phyloP scores from a whole-genome alignment of 2,113 vertebrate species.

The Lagenorhynchus albirostris region DNA sequence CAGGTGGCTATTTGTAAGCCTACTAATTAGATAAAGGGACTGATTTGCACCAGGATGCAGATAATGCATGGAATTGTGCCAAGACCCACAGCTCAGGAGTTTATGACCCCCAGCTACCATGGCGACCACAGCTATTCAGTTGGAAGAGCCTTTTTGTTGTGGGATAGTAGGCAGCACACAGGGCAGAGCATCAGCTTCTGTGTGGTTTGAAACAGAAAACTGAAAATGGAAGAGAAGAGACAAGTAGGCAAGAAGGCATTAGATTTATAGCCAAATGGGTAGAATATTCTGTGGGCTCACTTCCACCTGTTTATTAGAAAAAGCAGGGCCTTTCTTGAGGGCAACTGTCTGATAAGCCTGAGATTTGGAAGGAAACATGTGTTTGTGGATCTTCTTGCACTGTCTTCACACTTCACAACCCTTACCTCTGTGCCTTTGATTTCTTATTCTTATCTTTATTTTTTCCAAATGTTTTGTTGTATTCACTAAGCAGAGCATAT shows the following conservation, averaged over 20 bases:
- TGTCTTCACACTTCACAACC: background rate
- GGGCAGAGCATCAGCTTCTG: background rate
- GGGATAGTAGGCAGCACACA: slow-evolving; percentile 5
- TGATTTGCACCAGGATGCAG: slow-evolving; percentile 69
- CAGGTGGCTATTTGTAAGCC: slow-evolving; percentile 74
- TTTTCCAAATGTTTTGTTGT: background rate
- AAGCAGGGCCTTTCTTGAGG: background rate
- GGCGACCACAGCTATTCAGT: slow-evolving; percentile 52
- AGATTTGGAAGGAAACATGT: background rate
- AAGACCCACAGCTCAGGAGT: slow-evolving; percentile 66
- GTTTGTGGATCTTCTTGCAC: background rate
- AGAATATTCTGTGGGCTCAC: background rate
- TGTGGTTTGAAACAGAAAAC: slow-evolving; percentile 48
- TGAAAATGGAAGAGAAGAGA: background rate
- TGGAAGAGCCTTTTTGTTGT: slow-evolving; percentile 56
- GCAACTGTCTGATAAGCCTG: background rate
- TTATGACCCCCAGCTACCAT: slow-evolving; percentile 72
- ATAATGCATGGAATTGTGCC: slow-evolving; percentile 70
- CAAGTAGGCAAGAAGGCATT: background rate
- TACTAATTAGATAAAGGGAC: slow-evolving; percentile 77
- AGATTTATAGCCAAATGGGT: background rate
- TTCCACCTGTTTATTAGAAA: background rate
- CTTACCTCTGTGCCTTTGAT: background rate
- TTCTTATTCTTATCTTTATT: background rate
- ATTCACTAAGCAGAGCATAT: background rate